These are phyloP conservation scores for Oxyteleia sp. DNA, from an alignment of 2,888 invertebrate genomes.

Conservation along the genomic window DNA sequence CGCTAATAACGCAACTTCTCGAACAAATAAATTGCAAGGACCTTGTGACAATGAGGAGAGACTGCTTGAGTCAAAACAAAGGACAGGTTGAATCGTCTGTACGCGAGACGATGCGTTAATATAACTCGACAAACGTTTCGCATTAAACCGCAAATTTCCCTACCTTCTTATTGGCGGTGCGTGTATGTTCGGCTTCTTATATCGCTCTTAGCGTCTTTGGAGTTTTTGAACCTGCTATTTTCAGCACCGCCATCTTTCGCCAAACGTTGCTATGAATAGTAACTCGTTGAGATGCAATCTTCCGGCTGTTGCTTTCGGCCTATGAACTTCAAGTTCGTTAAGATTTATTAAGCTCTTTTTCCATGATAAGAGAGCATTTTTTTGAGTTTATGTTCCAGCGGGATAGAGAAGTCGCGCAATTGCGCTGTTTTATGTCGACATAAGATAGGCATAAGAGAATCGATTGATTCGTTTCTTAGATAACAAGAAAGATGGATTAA, in stretches of 20 bases:
- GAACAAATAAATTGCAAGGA: not conserved
- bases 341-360: constrained; percentile 62
- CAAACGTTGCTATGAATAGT: constrained; percentile 76
- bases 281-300: constrained; percentile 76
- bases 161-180: constrained; percentile 58
- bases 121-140: constrained; percentile 62
- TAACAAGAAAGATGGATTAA: not conserved
- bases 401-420: not conserved
- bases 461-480: not conserved
- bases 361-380: constrained; percentile 24
- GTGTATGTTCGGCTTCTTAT: constrained; percentile 64
- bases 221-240: constrained; percentile 78
- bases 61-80: constrained; percentile 21
- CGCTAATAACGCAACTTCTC: too few species aligned
- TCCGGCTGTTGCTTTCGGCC: constrained; percentile 75
- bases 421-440: not conserved
- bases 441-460: not conserved
- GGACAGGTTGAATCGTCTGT: constrained; percentile 52
- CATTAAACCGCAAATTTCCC: constrained; percentile 62
- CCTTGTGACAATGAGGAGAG: too few species aligned
- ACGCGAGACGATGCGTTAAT: constrained; percentile 45
- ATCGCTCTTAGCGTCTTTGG: constrained; percentile 68
- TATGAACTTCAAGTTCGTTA: constrained; percentile 76
- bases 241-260: constrained; percentile 78
- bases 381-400: constrained; percentile 10